Conservation (phyloP, 2,113 vertebrate species). For the Plecotus auritus region DNA sequence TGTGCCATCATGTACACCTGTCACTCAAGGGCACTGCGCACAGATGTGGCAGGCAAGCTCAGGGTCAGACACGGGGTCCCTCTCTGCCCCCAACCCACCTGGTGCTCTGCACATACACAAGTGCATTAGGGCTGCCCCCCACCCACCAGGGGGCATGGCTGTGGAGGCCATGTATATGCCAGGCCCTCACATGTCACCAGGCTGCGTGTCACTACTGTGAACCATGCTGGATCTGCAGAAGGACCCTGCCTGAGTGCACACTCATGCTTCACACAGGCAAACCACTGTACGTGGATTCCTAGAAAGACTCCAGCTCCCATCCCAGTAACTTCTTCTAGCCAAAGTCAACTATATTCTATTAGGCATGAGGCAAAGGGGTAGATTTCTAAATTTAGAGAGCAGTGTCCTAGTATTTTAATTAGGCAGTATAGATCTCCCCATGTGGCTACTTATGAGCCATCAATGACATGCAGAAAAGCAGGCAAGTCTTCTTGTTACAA, state of each 20-base stretch:
- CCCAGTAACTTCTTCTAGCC: fast-evolving
- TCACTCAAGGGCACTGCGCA: slow-evolving; percentile 84
- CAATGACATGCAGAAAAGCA: neutral
- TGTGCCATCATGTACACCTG: slow-evolving; percentile 84
- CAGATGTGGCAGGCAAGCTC: slow-evolving; percentile 70
- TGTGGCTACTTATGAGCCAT: fast-evolving
- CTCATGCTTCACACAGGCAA: slow-evolving; percentile 76
- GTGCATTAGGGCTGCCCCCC: fast-evolving
- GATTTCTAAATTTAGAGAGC: neutral
- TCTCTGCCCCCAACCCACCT: neutral
- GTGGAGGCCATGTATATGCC: neutral
- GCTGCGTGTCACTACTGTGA: slow-evolving; percentile 63
- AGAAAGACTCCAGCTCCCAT: fast-evolving
- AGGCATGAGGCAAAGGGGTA: fast-evolving
- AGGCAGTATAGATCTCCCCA: neutral
- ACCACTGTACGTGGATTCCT: slow-evolving; percentile 29
- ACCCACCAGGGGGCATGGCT: fast-evolving
- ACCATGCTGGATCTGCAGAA: slow-evolving; percentile 79
- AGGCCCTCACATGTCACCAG: slow-evolving; percentile 66
- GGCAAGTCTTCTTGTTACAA: fast-evolving
- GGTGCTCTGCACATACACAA: neutral
- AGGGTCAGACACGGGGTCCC: slow-evolving; percentile 36
- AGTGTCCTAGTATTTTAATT: fast-evolving
- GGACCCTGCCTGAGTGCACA: slow-evolving; percentile 79
- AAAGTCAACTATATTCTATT: fast-evolving